Conservation (phyloP, 2,888 invertebrate genomes). For the Elysia crispata region DNA sequence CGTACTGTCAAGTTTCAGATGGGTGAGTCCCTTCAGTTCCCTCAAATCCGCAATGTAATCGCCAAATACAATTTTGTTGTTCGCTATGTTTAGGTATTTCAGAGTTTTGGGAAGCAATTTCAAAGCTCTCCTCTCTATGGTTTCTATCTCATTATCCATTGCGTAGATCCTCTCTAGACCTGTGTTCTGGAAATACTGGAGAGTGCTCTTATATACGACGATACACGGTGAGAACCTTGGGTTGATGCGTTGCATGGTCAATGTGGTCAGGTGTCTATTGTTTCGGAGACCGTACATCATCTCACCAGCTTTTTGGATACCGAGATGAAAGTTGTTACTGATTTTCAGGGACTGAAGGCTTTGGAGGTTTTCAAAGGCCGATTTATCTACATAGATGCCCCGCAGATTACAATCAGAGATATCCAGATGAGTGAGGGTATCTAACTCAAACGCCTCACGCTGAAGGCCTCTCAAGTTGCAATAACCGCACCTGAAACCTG, state of each 20-base stretch:
- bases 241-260: slow-evolving; percentile 27
- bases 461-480: slow-evolving; percentile 22
- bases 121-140: slow-evolving; percentile 45
- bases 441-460: slow-evolving; percentile 24
- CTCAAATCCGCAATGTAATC: slow-evolving; percentile 47
- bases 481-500: slow-evolving; percentile 1
- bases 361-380: slow-evolving; percentile 14
- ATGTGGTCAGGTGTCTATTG: slow-evolving; percentile 14
- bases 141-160: slow-evolving; percentile 47
- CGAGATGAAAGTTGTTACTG: slow-evolving; percentile 37
- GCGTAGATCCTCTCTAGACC: slow-evolving; percentile 45
- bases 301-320: slow-evolving; percentile 23
- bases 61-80: slow-evolving; percentile 44
- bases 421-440: slow-evolving; percentile 25
- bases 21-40: slow-evolving; percentile 16
- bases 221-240: slow-evolving; percentile 32
- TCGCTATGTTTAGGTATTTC: slow-evolving; percentile 21
- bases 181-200: slow-evolving; percentile 30
- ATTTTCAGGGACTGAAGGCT: slow-evolving; percentile 27
- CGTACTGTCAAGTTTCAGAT: slow-evolving; percentile 35
- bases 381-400: not conserved
- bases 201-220: slow-evolving; percentile 23
- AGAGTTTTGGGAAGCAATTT: slow-evolving; percentile 41
- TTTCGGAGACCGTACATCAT: slow-evolving; percentile 39
- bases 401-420: slow-evolving; percentile 39